Evolutionary conservation across 2,797 vertebrate genomes (phyloP).

Genomic region (Miichthys miiuy): DNA sequence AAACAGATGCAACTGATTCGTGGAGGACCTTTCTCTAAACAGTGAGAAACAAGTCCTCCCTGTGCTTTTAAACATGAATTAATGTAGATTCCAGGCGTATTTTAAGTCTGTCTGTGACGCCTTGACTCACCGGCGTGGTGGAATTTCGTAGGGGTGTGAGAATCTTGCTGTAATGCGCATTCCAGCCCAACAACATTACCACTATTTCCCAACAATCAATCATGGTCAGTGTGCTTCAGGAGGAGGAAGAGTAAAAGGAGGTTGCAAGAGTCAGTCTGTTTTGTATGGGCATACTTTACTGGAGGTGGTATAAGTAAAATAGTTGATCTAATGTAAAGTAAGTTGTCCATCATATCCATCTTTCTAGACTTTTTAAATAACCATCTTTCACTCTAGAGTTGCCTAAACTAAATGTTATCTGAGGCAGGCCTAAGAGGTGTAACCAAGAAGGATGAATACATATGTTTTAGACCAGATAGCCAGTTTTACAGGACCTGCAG

Average conservation of each 20-base stretch:
- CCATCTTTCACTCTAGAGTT: not conserved
- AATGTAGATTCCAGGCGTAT: conserved; percentile 85
- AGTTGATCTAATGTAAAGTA: conserved; percentile 15
- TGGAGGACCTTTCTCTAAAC: conserved; percentile 80
- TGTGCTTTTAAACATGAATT: conserved; percentile 85
- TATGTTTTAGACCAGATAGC: conserved; percentile 41
- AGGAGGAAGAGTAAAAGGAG: conserved; percentile 43
- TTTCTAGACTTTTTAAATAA: conserved; percentile 14
- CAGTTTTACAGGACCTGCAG: conserved; percentile 11
- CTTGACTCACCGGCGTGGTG: conserved; percentile 77
- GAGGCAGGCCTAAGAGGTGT: conserved; percentile 19
- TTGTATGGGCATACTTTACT: conserved; percentile 10
- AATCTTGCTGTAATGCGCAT: conserved; percentile 84
- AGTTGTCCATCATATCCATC: conserved; percentile 8
- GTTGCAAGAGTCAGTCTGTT: conserved; percentile 24
- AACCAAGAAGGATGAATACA: conserved; percentile 14
- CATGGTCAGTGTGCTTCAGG: conserved; percentile 67
- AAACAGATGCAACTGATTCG: conserved; percentile 69
- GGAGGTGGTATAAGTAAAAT: conserved; percentile 26
- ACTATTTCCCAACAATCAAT: conserved; percentile 84
- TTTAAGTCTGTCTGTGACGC: conserved; percentile 77
- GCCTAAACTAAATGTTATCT: conserved; percentile 26
- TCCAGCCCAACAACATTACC: conserved; percentile 82
- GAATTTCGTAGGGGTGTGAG: conserved; percentile 87
- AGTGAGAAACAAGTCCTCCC: conserved; percentile 80